Evolutionary conservation across 1,140 invertebrate genomes (phyloP), one percentile per base, ranked within the genome.

Genomic region (Conus betulinus): DNA sequence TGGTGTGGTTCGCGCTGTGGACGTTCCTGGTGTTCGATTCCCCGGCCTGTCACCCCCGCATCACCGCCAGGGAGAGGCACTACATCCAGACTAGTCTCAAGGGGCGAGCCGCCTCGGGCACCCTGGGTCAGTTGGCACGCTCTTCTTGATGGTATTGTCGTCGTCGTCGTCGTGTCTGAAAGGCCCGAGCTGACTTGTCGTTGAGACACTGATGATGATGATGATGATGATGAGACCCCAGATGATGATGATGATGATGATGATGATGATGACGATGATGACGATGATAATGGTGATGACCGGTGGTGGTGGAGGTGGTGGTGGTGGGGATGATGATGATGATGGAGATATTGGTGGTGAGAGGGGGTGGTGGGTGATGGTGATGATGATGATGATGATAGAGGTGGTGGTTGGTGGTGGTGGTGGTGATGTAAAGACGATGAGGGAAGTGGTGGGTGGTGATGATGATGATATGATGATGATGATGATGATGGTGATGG

Each of bases 1-100:
- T 91, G 53, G 1, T 93, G 55, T 94, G 94, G 94, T 93, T 92
- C 88, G 86, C 90, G 10, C 52, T 89, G 4, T 94, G 93, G 93
- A 89, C 89, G 55, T 84, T 93, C 52, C 13, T 93, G 13, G 89
- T 91, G 23, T 89, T 91, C 88, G 92, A 93, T 63, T 89, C 91
- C 15, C 94, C 94, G 6, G 90, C 84, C 13, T 60, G 91, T 55
- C 92, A 94, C 88, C 92, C 93, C 15, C 87, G 90, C 55, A 94
- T 94, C 63, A 89, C 92, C 11, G 2, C 17, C 2, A 85, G 87
- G 25, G 94, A 94, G 87, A 88, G 84, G 67, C 51, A 84, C 6
- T 94, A 93, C 89, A 94, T 94, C 53, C 92, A 94, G 85, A 60
- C 71, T 23, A 87, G 89, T 79, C 82, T 89, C 15, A 27, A 52